Evolutionary conservation across 2,888 invertebrate species (phyloP), one percentile per base, ranked within the genome.

Genomic region (Incurvaria masculella): DNA sequence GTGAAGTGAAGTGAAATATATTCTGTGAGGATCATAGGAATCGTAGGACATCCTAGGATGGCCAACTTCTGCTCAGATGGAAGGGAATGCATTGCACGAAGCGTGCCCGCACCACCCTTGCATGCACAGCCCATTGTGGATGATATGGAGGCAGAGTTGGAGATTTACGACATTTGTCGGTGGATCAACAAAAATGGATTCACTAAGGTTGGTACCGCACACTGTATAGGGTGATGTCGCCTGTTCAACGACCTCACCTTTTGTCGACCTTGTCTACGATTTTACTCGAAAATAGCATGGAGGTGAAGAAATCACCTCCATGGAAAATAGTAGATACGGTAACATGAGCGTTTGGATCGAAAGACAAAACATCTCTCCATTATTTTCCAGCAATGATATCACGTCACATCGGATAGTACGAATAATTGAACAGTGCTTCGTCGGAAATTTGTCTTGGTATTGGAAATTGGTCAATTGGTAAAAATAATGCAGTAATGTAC

Each of bases 161-260:
- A 88, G 63, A 66, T 87, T 38, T 58, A 66, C 20, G 75, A 75
- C 63, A 87, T 87, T 58, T 70, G 75, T 39, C 71, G 82, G 50
- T 94, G 93, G 93, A 88, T 93, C 50, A 66, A 72, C 50, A 70
- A 80, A 49, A 84, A 86, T 64, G 70, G 79, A 40, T 88, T 81
- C 64, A 62, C 79, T 57, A 87, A 82, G 79, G 92, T 92, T 66
- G 63, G 61, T 58, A 46, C 51, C n/a, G 23, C 21, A 48, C 43
- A 44, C 39, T 45, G 46, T 46, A 50, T 42, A 19, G 18, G 39
- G 19, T n/a, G n/a, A n/a, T n/a, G n/a, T n/a, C n/a, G n/a, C n/a
- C n/a, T n/a, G n/a, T n/a, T n/a, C n/a, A n/a, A n/a, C n/a, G n/a
- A n/a, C n/a, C n/a, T 51, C 42, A 49, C 43, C 21, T 43, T 41